Evolutionary conservation across 64 coral and sea anemone species (phyloP).

Genomic region (Hydrozoanthus tunicans): DNA sequence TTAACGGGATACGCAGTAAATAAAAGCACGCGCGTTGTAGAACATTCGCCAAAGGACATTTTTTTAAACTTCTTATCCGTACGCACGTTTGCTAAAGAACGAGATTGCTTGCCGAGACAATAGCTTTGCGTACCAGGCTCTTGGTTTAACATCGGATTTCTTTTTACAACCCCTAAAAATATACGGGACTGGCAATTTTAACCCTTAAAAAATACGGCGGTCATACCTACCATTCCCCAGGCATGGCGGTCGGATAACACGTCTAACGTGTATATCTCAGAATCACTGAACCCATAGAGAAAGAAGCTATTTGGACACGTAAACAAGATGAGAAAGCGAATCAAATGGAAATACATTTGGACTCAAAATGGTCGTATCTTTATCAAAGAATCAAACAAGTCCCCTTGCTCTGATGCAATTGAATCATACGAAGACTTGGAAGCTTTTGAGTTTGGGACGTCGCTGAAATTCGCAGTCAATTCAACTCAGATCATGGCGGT

Average conservation of each 20-base stretch:
- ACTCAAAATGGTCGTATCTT: constrained; percentile 56
- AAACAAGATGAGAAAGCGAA: constrained; percentile 38
- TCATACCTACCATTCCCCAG: background rate
- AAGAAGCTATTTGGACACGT: constrained; percentile 43
- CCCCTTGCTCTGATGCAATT: background rate
- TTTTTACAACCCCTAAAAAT: background rate
- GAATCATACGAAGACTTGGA: background rate
- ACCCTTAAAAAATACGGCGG: constrained; percentile 9
- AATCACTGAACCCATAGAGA: constrained; percentile 17
- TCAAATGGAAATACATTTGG: constrained; percentile 67
- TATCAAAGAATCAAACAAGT: background rate
- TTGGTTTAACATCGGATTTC: too few relatives aligned
- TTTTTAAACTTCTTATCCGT: too few relatives aligned
- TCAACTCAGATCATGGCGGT: background rate
- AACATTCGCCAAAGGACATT: too few relatives aligned
- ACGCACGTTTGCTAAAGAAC: too few relatives aligned
- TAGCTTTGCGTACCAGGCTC: too few relatives aligned
- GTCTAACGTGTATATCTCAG: constrained; percentile 37
- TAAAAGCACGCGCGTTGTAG: too few relatives aligned
- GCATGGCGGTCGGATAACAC: background rate
- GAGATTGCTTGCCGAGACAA: too few relatives aligned
- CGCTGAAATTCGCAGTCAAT: background rate
- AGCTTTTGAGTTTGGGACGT: background rate
- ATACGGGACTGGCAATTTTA: background rate
- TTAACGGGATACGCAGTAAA: too few relatives aligned